Percentiles rank a stretch among this genome's conserved stretches.
Conservation (phyloP, 2,797 vertebrate genomes). For the Arctocebus calabarensis region DNA sequence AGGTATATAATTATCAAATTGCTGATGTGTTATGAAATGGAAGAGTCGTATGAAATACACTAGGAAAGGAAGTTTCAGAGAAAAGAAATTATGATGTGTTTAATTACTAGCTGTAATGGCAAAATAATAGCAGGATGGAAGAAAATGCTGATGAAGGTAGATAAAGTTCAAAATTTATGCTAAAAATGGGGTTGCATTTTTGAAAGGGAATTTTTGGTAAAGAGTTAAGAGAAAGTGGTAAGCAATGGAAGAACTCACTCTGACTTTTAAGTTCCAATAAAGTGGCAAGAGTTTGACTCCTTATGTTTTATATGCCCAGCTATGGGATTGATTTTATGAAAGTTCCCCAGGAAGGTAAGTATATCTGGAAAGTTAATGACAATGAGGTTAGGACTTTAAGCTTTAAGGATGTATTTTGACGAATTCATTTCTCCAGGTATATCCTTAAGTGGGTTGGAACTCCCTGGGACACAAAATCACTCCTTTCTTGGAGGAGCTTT, state of each 20-base stretch:
- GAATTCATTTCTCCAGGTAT: background rate
- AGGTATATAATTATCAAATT: background rate
- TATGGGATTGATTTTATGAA: background rate
- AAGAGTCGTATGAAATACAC: background rate
- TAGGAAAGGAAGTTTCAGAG: conserved; percentile 1
- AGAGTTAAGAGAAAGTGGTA: background rate
- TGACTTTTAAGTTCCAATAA: conserved; percentile 1
- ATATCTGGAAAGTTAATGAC: background rate
- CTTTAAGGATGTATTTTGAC: background rate
- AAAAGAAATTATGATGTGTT: conserved; percentile 1
- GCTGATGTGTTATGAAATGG: background rate
- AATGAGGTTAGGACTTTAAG: background rate
- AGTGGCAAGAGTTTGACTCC: background rate
- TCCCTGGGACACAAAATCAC: background rate
- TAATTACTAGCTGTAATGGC: background rate
- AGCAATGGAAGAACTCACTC: background rate
- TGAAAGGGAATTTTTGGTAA: background rate
- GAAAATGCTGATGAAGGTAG: background rate
- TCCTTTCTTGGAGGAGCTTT: background rate
- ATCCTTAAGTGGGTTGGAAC: background rate
- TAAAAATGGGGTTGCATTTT: background rate
- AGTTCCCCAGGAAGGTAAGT: background rate
- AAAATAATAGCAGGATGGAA: background rate
- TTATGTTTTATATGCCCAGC: background rate
- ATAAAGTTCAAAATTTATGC: background rate